Evolutionary conservation across 2,888 invertebrate genomes (phyloP).

Genomic region (Choreutis nemorana): DNA sequence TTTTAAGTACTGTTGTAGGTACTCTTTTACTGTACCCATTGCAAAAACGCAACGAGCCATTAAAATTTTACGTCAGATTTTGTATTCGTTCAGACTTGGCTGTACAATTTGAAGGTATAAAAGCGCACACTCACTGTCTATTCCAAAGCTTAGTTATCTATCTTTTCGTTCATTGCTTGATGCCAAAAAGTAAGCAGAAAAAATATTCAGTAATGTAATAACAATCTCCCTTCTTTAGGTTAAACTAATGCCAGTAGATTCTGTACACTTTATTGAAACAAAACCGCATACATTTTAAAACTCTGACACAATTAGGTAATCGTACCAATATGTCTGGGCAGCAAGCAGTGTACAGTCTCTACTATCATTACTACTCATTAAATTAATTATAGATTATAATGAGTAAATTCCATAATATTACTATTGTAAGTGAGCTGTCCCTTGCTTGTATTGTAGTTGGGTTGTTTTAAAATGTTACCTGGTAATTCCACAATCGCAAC

Average conservation of each 20-base stretch:
- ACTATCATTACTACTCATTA: slow-evolving; percentile 42
- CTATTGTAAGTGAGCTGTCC: slow-evolving; percentile 55
- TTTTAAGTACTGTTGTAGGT: no score
- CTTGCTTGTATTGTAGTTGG: slow-evolving; percentile 61
- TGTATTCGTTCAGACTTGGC: no score
- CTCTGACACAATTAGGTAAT: neutral
- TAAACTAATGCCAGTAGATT: slow-evolving; percentile 35
- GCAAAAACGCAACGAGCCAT: no score
- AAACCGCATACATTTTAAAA: neutral
- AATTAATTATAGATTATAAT: slow-evolving; percentile 55
- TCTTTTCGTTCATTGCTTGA: slow-evolving; percentile 51
- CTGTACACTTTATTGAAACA: slow-evolving; percentile 16
- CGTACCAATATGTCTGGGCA: neutral
- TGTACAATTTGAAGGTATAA: no score
- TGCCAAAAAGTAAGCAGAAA: slow-evolving; percentile 60
- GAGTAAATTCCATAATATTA: slow-evolving; percentile 62
- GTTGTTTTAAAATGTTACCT: slow-evolving; percentile 60
- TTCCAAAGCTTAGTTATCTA: slow-evolving; percentile 54
- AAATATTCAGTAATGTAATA: slow-evolving; percentile 48
- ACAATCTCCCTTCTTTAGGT: slow-evolving; percentile 49
- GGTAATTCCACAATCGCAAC: slow-evolving; percentile 46
- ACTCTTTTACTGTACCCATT: no score
- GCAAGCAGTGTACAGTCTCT: slow-evolving; percentile 24
- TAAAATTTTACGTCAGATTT: no score
- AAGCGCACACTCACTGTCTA: slow-evolving; percentile 52